These are phyloP conservation scores for Raillietiella orientalis DNA, from an alignment of 2,888 invertebrate genomes.

Conservation along the genomic window DNA sequence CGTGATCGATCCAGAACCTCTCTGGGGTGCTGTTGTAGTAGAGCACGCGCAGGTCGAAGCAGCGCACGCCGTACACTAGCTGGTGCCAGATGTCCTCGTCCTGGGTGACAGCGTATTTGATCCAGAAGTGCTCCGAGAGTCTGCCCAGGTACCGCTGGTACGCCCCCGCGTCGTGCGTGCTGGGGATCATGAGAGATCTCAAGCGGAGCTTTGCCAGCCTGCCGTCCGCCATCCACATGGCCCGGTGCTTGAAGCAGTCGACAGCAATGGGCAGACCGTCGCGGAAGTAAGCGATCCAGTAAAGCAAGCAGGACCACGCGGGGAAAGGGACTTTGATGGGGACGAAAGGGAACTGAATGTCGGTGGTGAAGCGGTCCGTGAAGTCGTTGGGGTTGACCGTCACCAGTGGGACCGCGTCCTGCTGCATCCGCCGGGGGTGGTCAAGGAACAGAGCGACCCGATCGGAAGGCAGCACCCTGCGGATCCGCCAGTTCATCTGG, in stretches of 20 bases:
- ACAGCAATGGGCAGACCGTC: constrained; percentile 13
- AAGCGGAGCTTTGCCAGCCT: constrained; percentile 16
- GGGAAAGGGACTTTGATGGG: constrained; percentile 2
- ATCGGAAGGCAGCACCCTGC: not conserved
- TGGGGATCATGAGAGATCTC: constrained; percentile 27
- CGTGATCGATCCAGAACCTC: constrained; percentile 34
- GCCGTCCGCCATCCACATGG: constrained; percentile 48
- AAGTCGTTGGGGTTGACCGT: not conserved
- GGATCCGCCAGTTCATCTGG: constrained; percentile 7
- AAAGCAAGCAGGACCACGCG: constrained; percentile 5
- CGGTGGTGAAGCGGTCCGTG: not conserved
- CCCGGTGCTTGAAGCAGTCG: constrained; percentile 40
- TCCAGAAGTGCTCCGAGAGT: constrained; percentile 6
- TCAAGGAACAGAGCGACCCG: not conserved
- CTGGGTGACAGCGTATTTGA: constrained; percentile 19
- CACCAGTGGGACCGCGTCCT: too few species aligned
- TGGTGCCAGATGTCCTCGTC: constrained; percentile 50
- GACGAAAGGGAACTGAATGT: not conserved
- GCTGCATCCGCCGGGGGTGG: too few species aligned
- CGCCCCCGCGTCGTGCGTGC: constrained; percentile 32
- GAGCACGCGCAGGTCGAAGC: constrained; percentile 43
- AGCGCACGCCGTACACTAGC: constrained; percentile 48
- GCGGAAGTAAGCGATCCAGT: too few species aligned
- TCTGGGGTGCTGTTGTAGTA: constrained; percentile 18
- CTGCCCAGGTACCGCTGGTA: constrained; percentile 14